These are phyloP conservation scores for Oxytorus armatus DNA, from an alignment of 2,888 invertebrate genomes.

Conservation along the genomic window DNA sequence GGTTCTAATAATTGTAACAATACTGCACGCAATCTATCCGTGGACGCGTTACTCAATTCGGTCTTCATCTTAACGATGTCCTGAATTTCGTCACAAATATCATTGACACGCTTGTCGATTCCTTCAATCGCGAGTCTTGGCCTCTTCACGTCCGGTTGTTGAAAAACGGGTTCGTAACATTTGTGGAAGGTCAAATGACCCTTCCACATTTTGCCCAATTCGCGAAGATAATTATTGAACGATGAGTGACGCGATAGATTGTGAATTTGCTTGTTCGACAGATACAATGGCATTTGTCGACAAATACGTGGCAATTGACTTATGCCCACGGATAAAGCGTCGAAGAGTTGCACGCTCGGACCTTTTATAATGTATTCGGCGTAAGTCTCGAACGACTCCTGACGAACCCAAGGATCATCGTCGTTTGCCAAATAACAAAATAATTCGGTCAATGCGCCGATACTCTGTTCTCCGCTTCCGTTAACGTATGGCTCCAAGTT, in stretches of 20 bases:
- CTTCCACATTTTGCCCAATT: constrained; percentile 51
- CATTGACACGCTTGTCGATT: constrained; percentile 70
- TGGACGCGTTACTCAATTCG: constrained; percentile 64
- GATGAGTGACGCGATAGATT: constrained; percentile 66
- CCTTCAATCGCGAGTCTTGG: constrained; percentile 54
- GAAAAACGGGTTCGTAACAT: constrained; percentile 72
- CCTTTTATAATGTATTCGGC: constrained; percentile 74
- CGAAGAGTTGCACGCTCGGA: constrained; percentile 75
- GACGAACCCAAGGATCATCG: constrained; percentile 74
- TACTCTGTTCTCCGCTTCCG: constrained; percentile 34
- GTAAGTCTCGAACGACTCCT: constrained; percentile 80
- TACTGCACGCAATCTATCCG: constrained; percentile 68
- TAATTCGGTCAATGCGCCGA: constrained; percentile 71
- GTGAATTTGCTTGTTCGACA: constrained; percentile 71
- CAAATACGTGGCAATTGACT: constrained; percentile 71
- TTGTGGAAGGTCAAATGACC: constrained; percentile 65
- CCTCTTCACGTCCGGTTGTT: constrained; percentile 71
- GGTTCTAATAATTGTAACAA: constrained; percentile 60
- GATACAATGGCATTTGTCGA: constrained; percentile 75
- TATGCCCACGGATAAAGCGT: constrained; percentile 72
- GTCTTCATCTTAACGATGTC: constrained; percentile 66
- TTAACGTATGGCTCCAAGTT: constrained; percentile 60
- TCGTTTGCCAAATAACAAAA: constrained; percentile 76
- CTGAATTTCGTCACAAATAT: constrained; percentile 74
- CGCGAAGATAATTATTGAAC: constrained; percentile 69